Conservation (phyloP, 1,140 invertebrate genomes). For the Berghia stephanieae region DNA sequence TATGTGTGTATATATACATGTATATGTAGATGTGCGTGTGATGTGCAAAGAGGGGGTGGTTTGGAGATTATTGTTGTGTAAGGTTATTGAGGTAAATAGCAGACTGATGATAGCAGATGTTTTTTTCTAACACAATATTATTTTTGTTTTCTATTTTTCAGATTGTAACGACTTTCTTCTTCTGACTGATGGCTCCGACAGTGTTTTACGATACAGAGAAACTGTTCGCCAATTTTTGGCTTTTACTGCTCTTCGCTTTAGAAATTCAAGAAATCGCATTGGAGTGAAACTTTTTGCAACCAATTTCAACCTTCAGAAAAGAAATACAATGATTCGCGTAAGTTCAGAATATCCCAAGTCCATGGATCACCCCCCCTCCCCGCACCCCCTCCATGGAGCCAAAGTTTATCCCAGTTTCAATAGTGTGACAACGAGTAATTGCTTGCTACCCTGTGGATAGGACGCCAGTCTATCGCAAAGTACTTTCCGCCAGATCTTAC, state of each 20-base stretch:
- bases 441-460: no score
- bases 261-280: constrained; percentile 21
- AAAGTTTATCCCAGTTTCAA: no score
- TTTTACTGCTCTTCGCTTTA: constrained; percentile 28
- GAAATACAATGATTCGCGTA: constrained; percentile 26
- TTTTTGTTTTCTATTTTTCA: constrained; percentile 14
- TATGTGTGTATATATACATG: constrained; percentile 5
- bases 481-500: no score
- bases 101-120: no score
- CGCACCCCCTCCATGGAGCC: no score
- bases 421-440: no score
- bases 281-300: constrained; percentile 36
- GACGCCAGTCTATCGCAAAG: no score
- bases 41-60: no score
- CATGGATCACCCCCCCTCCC: no score
- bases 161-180: constrained; percentile 31
- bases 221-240: constrained; percentile 34
- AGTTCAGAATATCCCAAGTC: no score
- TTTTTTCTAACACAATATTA: neutral
- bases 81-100: neutral
- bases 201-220: constrained; percentile 14
- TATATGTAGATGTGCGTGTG: no score
- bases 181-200: constrained; percentile 38
- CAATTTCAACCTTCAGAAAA: constrained; percentile 25
- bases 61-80: no score